phyloP scores from a whole-genome alignment of 2,113 vertebrate species.

The Tympanuchus pallidicinctus region DNA sequence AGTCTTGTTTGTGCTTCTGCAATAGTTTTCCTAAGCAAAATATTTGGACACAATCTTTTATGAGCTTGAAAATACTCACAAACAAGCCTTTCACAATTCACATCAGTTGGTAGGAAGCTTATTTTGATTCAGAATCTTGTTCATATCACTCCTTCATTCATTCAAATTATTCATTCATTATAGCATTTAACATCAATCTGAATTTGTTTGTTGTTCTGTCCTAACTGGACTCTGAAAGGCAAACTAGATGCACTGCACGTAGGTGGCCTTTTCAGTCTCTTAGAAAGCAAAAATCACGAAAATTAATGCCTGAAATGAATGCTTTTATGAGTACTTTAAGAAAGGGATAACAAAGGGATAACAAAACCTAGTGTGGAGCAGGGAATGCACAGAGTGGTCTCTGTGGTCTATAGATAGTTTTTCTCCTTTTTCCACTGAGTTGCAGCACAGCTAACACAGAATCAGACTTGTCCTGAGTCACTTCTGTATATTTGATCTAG shows the following conservation, averaged over 20 bases:
- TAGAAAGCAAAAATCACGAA: background rate
- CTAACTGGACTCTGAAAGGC: background rate
- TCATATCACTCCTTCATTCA: background rate
- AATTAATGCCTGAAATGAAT: background rate
- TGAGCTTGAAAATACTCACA: background rate
- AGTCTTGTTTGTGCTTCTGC: background rate
- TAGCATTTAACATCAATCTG: background rate
- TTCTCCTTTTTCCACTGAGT: background rate
- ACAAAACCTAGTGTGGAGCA: background rate
- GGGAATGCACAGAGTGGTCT: background rate
- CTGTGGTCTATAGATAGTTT: background rate
- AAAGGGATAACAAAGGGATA: background rate
- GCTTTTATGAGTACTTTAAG: background rate
- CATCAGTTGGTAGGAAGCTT: background rate
- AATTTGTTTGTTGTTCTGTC: background rate
- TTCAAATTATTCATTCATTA: background rate
- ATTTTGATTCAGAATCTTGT: background rate
- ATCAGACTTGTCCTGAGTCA: background rate
- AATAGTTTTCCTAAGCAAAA: background rate
- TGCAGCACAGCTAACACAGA: background rate
- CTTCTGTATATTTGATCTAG: background rate
- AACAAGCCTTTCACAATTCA: background rate
- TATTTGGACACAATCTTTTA: background rate
- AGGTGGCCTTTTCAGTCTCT: background rate
- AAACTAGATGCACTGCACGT: background rate